These are phyloP conservation scores for Pentalonia nigronervosa DNA, from an alignment of 1,140 invertebrate genomes.

Conservation along the genomic window DNA sequence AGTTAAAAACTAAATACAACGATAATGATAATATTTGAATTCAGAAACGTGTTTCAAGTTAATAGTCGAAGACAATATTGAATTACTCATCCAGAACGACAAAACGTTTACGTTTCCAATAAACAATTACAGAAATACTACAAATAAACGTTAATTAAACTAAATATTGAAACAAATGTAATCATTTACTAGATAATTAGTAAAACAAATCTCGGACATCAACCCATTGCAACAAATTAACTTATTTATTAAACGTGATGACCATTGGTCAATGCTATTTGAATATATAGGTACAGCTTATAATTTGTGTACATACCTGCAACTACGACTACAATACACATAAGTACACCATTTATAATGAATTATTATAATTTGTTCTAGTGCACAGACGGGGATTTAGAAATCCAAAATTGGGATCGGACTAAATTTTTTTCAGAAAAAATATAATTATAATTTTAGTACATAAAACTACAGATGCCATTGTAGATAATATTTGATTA, in stretches of 20 bases:
- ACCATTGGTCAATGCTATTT: neutral
- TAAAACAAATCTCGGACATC: neutral
- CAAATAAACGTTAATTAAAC: neutral
- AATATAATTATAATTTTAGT: no score
- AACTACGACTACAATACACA: neutral
- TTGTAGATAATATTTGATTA: no score
- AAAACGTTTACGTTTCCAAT: neutral
- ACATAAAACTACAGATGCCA: no score
- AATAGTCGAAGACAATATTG: conserved; percentile 2
- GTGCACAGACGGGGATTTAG: neutral
- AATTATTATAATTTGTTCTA: neutral
- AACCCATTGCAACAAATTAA: neutral
- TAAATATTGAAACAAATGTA: neutral
- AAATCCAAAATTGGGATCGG: no score
- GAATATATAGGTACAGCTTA: neutral
- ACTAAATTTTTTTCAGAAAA: no score
- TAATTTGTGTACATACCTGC: neutral
- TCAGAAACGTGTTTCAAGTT: conserved; percentile 9
- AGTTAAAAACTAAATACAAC: neutral
- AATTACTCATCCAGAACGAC: neutral
- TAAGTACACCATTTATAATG: neutral
- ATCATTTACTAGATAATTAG: neutral
- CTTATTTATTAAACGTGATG: neutral
- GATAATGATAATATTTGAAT: neutral
- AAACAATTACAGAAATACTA: neutral